phyloP scores from a whole-genome alignment of 2,797 vertebrate species.

The Telmatherina bonti region DNA sequence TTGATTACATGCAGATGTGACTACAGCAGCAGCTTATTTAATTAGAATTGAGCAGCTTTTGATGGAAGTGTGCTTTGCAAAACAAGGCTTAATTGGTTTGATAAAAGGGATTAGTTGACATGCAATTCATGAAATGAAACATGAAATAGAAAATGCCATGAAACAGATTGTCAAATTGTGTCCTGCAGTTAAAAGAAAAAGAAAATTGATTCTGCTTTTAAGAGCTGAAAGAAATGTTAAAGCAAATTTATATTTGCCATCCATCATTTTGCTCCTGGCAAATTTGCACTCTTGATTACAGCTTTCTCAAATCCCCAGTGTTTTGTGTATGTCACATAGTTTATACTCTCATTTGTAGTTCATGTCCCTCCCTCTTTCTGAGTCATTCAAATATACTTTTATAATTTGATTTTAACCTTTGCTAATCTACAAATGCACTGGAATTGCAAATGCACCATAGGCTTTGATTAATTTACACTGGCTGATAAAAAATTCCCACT shows the following conservation, averaged over 20 bases:
- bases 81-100: constrained; percentile 11
- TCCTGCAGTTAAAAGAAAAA: constrained; percentile 11
- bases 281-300: constrained; percentile 21
- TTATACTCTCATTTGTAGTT: constrained; percentile 46
- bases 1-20: constrained; percentile 41
- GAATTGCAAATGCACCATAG: constrained; percentile 55
- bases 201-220: constrained; percentile 2
- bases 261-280: neutral
- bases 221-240: constrained; percentile 2
- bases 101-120: constrained; percentile 20
- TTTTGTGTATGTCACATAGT: constrained; percentile 53
- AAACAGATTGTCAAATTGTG: constrained; percentile 21
- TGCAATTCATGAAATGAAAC: neutral
- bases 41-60: constrained; percentile 33
- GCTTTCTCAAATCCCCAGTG: constrained; percentile 23
- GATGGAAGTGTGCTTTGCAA: constrained; percentile 19
- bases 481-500: constrained; percentile 55
- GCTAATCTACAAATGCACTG: constrained; percentile 52
- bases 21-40: constrained; percentile 25
- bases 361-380: constrained; percentile 38
- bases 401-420: constrained; percentile 31
- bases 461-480: constrained; percentile 60
- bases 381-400: constrained; percentile 35
- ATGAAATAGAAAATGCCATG: neutral
- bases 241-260: constrained; percentile 11